A percentile compares a stretch with the other conserved stretches of the same genome.
Conservation (phyloP, 2,888 invertebrate genomes). For the Plagodis pulveraria region DNA sequence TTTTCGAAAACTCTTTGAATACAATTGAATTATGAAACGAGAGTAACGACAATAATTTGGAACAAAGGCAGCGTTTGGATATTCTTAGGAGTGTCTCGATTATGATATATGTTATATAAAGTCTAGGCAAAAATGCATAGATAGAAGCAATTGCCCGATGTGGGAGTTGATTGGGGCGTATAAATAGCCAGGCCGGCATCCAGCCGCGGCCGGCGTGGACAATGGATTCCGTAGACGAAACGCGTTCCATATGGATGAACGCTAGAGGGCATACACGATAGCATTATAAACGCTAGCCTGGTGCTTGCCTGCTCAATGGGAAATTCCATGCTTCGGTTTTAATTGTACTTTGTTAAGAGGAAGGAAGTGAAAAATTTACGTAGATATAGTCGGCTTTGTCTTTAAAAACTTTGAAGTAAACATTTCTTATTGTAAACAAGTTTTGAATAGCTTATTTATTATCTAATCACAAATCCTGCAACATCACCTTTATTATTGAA, state of each 20-base stretch:
- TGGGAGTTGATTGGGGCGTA: conserved; percentile 67
- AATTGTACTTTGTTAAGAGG: conserved; percentile 38
- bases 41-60: conserved; percentile 13
- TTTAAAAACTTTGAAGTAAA: conserved; percentile 7
- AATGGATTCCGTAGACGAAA: conserved; percentile 79
- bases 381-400: conserved; percentile 7
- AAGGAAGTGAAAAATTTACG: conserved; percentile 29
- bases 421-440: no score
- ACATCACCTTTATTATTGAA: no score
- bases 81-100: conserved; percentile 7
- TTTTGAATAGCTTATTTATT: no score
- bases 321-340: conserved; percentile 37
- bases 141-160: conserved; percentile 60
- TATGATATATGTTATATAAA: conserved; percentile 46
- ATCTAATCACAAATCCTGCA: no score
- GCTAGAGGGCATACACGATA: conserved; percentile 69
- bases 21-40: conserved; percentile 25
- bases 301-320: conserved; percentile 43
- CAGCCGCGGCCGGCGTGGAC: conserved; percentile 64
- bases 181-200: conserved; percentile 72
- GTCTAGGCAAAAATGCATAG: conserved; percentile 46
- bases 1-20: conserved; percentile 29
- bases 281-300: conserved; percentile 51
- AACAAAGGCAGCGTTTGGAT: conserved; percentile 3
- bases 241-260: conserved; percentile 81